These are phyloP conservation scores for Catostylus mosaicus DNA, from an alignment of 30 jellyfish, hydroid and myxozoan species.

Conservation along the genomic window DNA sequence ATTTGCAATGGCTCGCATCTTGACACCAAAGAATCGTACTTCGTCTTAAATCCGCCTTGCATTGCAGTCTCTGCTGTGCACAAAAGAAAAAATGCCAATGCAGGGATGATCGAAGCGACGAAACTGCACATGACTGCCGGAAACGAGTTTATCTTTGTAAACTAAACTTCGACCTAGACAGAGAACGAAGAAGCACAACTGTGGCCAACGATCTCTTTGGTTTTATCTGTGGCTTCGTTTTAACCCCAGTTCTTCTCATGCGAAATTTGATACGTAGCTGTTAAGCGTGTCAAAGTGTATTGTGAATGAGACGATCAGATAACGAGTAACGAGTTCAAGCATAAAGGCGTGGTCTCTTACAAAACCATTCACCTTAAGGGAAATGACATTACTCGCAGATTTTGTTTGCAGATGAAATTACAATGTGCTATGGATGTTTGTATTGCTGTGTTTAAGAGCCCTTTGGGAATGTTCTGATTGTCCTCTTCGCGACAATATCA, in stretches of 20 bases:
- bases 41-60: background rate
- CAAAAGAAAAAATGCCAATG: background rate
- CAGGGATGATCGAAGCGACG: background rate
- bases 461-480: background rate
- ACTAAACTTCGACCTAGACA: too few species aligned
- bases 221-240: background rate
- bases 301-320: background rate
- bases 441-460: slow-evolving; percentile 11
- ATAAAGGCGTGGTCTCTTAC: slow-evolving; percentile 35
- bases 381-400: slow-evolving; percentile 12
- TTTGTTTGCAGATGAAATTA: background rate
- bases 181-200: background rate
- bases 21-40: slow-evolving; percentile 41
- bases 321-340: background rate
- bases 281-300: background rate
- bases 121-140: too few species aligned
- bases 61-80: background rate
- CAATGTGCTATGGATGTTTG: slow-evolving; percentile 1
- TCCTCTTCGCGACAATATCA: slow-evolving; percentile 7
- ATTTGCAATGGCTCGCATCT: slow-evolving; percentile 86
- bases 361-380: slow-evolving; percentile 36
- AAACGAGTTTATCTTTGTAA: too few species aligned
- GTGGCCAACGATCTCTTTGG: background rate
- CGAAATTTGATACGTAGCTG: background rate
- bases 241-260: too few species aligned